Conservation (phyloP, 2,113 vertebrate genomes). For the Anas platyrhynchos region DNA sequence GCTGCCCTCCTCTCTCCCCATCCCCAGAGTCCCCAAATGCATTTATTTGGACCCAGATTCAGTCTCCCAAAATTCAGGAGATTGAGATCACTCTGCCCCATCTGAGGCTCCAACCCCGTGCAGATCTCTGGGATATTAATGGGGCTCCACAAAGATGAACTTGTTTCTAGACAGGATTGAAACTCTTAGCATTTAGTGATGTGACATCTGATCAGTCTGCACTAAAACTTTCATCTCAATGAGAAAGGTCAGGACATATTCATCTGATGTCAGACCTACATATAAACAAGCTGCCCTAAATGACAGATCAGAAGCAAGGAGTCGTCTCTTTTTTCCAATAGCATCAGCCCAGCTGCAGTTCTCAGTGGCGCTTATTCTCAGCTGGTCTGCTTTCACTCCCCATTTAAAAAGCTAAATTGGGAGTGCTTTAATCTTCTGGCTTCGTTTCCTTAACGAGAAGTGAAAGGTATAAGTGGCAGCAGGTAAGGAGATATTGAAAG, state of each 20-base stretch:
- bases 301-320: slow-evolving; percentile 60
- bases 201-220: slow-evolving; percentile 18
- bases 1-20: neutral
- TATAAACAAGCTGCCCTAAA: slow-evolving; percentile 56
- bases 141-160: slow-evolving; percentile 10
- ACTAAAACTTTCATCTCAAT: slow-evolving; percentile 56
- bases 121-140: neutral
- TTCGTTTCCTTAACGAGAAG: slow-evolving; percentile 61
- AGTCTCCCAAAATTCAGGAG: neutral
- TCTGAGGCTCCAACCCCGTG: rapidly evolving
- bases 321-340: slow-evolving; percentile 44
- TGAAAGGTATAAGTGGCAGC: slow-evolving; percentile 66
- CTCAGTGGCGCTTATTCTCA: slow-evolving; percentile 62
- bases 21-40: neutral
- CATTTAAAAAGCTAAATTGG: slow-evolving; percentile 65
- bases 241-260: slow-evolving; percentile 44
- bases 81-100: neutral
- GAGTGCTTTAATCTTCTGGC: slow-evolving; percentile 58
- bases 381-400: slow-evolving; percentile 65
- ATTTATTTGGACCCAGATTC: neutral
- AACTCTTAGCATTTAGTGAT: slow-evolving; percentile 15
- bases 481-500: slow-evolving; percentile 52
- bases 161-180: neutral
- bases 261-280: slow-evolving; percentile 48
- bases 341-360: slow-evolving; percentile 60